These are phyloP conservation scores for Cosmopolites sordidus DNA, from an alignment of 2,888 invertebrate genomes.

Conservation along the genomic window DNA sequence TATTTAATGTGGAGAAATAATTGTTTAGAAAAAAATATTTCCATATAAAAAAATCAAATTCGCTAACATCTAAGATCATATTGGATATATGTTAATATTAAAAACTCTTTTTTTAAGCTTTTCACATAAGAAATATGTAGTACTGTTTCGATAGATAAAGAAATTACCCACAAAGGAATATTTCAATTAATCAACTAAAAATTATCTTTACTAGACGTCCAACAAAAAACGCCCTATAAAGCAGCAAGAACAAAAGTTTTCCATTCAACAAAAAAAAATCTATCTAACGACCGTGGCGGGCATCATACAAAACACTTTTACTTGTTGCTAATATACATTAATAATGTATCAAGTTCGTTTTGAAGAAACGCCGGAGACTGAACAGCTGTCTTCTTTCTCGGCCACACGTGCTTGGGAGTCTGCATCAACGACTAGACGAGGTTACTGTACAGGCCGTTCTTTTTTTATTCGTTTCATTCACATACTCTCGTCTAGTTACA, in stretches of 20 bases:
- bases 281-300: constrained; percentile 15
- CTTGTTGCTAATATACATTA: constrained; percentile 24
- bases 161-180: too few relatives aligned
- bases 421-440: constrained; percentile 31
- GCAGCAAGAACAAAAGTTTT: constrained; percentile 12
- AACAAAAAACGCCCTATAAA: constrained; percentile 11
- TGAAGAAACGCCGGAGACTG: constrained; percentile 15
- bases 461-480: constrained; percentile 17
- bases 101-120: too few relatives aligned
- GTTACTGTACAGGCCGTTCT: constrained; percentile 28
- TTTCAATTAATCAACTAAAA: constrained; percentile 15
- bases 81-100: too few relatives aligned
- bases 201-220: constrained; percentile 12
- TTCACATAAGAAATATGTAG: too few relatives aligned
- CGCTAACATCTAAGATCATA: too few relatives aligned
- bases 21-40: too few relatives aligned
- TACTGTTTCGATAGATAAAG: too few relatives aligned
- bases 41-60: too few relatives aligned
- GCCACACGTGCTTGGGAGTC: constrained; percentile 33
- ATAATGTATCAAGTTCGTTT: constrained; percentile 21
- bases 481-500: not conserved
- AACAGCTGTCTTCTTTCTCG: constrained; percentile 21
- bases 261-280: constrained; percentile 11
- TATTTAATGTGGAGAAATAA: too few relatives aligned
- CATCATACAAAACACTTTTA: constrained; percentile 23